phyloP scores from a whole-genome alignment of 1,140 invertebrate species.

The Dendroctonus ponderosae region DNA sequence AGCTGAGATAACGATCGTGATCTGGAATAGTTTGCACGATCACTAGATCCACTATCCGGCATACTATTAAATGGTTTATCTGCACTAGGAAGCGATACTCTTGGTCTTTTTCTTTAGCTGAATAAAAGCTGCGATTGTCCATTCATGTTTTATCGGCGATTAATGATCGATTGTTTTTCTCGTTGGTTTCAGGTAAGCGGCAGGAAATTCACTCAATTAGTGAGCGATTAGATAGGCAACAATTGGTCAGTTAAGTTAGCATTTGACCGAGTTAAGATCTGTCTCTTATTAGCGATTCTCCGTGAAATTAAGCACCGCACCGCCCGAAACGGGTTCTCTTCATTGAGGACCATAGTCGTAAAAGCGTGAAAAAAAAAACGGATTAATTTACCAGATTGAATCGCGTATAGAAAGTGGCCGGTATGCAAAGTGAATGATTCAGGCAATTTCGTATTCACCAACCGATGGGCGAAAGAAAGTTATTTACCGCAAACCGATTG shows the following conservation, averaged over 20 bases:
- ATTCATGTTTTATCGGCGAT: not conserved
- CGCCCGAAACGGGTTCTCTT: not conserved
- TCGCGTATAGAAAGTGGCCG: not conserved
- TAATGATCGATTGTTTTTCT: not conserved
- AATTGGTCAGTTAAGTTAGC: no score
- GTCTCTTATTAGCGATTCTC: no score
- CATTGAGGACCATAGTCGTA: not conserved
- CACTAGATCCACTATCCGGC: no score
- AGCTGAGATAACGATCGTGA: not conserved
- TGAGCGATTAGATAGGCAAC: no score
- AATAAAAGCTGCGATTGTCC: not conserved
- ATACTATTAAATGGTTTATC: not conserved
- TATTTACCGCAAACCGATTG: not conserved
- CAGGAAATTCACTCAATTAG: no score
- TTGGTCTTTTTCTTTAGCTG: not conserved
- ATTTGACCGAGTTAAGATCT: no score
- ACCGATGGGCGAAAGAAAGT: not conserved
- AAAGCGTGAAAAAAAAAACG: not conserved
- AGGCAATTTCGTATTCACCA: not conserved
- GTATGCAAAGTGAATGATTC: no score
- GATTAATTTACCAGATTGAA: not conserved
- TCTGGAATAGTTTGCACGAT: not conserved
- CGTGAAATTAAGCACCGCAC: not conserved
- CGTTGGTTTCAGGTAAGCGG: not conserved
- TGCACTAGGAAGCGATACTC: not conserved